Conservation (phyloP, 2,888 invertebrate species). For the Thymelicus lineola region DNA sequence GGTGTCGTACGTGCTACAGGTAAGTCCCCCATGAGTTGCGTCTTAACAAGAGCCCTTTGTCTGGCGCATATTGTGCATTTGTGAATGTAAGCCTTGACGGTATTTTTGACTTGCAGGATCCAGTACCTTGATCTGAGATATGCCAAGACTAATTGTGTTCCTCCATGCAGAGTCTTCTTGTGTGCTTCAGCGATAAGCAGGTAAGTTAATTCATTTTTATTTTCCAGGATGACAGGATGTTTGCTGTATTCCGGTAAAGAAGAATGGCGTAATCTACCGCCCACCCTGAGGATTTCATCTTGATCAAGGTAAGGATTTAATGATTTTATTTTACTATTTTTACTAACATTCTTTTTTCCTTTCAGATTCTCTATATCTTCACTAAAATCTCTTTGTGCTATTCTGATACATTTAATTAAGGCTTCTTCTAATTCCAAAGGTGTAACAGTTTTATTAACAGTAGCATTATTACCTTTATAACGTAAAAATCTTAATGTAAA, state of each 20-base stretch:
- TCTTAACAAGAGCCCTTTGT: neutral
- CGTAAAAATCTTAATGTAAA: neutral
- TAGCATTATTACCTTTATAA: neutral
- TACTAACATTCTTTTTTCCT: slow-evolving; percentile 2
- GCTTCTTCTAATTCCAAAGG: slow-evolving; percentile 7
- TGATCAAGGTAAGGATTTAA: slow-evolving; percentile 41
- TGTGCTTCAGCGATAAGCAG: slow-evolving; percentile 43
- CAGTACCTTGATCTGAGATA: slow-evolving; percentile 37
- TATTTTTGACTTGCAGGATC: slow-evolving; percentile 27
- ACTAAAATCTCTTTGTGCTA: slow-evolving; percentile 12
- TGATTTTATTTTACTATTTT: slow-evolving; percentile 34
- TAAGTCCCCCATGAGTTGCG: slow-evolving; percentile 7
- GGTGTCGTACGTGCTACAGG: neutral
- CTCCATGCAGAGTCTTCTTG: slow-evolving; percentile 42
- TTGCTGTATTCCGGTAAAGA: slow-evolving; percentile 32
- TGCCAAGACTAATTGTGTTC: slow-evolving; percentile 39
- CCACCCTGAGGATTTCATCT: slow-evolving; percentile 43
- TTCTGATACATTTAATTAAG: neutral
- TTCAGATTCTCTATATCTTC: neutral
- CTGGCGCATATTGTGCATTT: slow-evolving; percentile 7
- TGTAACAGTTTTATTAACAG: neutral
- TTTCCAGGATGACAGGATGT: slow-evolving; percentile 35
- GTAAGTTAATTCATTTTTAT: slow-evolving; percentile 33
- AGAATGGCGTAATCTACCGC: slow-evolving; percentile 42
- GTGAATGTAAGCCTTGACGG: neutral